Percentiles rank a stretch among this genome's conserved stretches.
Evolutionary conservation across 2,113 vertebrate species (phyloP).

Genomic region (Vimba vimba): DNA sequence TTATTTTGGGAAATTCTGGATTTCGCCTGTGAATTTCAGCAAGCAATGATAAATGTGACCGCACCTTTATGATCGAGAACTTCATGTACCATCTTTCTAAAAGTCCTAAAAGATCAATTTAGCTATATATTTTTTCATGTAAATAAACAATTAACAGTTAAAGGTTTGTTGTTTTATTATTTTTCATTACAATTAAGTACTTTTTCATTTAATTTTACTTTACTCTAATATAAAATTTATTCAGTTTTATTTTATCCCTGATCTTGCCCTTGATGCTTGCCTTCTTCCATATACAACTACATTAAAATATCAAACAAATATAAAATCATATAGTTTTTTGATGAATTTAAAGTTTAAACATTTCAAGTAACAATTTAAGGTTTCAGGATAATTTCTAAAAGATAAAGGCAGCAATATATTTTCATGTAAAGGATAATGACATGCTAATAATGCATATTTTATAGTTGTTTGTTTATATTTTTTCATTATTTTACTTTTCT

Average conservation of each 20-base stretch:
- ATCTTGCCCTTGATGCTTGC: neutral
- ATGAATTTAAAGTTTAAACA: neutral
- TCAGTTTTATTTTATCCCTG: neutral
- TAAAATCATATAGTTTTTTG: neutral
- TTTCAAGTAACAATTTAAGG: neutral
- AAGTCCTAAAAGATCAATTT: too few relatives aligned
- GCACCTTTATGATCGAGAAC: too few relatives aligned
- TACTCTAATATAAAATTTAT: neutral
- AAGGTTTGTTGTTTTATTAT: neutral
- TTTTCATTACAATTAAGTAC: neutral
- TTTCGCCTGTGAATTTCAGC: neutral
- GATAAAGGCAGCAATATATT: neutral
- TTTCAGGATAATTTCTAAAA: neutral
- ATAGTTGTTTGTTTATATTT: neutral
- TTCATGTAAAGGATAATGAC: neutral
- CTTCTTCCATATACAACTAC: neutral
- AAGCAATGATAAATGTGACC: neutral
- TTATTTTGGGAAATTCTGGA: neutral
- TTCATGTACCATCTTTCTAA: too few relatives aligned
- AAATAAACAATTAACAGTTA: neutral
- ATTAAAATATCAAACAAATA: neutral
- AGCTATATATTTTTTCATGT: neutral
- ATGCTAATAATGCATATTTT: neutral
- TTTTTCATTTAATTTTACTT: neutral
- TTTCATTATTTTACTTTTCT: neutral